phyloP scores from a whole-genome alignment of 2,797 vertebrate genomes.

The Macroramphosus scolopax region DNA sequence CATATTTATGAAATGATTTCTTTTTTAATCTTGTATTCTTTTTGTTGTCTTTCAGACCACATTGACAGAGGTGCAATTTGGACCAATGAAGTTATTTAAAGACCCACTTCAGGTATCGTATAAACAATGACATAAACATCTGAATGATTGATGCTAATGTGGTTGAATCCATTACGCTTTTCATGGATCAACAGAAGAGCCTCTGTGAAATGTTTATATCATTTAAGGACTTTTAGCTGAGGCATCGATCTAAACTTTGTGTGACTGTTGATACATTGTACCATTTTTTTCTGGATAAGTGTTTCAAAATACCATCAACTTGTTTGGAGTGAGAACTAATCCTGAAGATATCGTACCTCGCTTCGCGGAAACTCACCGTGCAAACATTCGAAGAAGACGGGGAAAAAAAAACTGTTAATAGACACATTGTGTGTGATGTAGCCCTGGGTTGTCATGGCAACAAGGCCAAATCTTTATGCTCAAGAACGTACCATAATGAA shows the following conservation, averaged over 20 bases:
- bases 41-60: constrained; percentile 82
- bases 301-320: no score
- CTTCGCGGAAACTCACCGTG: no score
- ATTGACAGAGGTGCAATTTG: constrained; percentile 92
- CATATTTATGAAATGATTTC: constrained; percentile 1
- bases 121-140: constrained; percentile 32
- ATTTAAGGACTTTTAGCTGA: constrained; percentile 22
- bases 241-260: constrained; percentile 8
- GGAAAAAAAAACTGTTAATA: constrained; percentile 55
- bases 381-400: constrained; percentile 36
- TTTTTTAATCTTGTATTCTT: constrained; percentile 41
- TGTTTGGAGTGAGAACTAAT: no score
- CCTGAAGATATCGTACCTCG: no score
- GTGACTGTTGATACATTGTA: no score
- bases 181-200: constrained; percentile 15
- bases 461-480: constrained; percentile 69
- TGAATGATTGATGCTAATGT: constrained; percentile 24
- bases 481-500: constrained; percentile 72
- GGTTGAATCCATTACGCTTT: no score
- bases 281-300: no score
- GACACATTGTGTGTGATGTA: constrained; percentile 53
- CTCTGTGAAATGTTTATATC: constrained; percentile 12
- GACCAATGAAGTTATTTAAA: constrained; percentile 97
- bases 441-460: constrained; percentile 61
- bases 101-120: constrained; percentile 95